These are phyloP conservation scores for Carcina quercana DNA, from an alignment of 2,888 invertebrate species.

Conservation along the genomic window DNA sequence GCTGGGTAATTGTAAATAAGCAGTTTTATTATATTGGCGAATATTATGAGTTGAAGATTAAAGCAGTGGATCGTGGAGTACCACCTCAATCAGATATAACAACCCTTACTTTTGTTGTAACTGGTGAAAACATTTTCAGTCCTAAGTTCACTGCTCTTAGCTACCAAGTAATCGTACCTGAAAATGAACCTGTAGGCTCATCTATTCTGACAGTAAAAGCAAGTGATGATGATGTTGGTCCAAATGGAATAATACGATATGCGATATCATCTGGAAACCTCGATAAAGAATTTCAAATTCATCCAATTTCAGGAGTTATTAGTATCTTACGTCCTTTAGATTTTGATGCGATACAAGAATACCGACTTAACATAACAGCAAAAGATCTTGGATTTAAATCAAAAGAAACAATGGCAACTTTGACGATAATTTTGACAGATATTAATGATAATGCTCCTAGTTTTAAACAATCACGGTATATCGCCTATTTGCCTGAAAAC, in stretches of 20 bases:
- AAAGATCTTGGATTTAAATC: slow-evolving; percentile 89
- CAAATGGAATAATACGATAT: slow-evolving; percentile 92
- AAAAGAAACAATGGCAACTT: slow-evolving; percentile 82
- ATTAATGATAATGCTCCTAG: slow-evolving; percentile 94
- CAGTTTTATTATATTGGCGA: slow-evolving; percentile 73
- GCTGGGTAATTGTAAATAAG: slow-evolving; percentile 85
- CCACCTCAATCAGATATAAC: slow-evolving; percentile 89
- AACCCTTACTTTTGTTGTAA: slow-evolving; percentile 82
- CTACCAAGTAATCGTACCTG: slow-evolving; percentile 93
- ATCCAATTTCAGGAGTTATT: slow-evolving; percentile 84
- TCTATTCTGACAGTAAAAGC: slow-evolving; percentile 90
- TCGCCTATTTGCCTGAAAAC: slow-evolving; percentile 89
- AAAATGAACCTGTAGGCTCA: slow-evolving; percentile 91
- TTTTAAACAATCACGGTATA: slow-evolving; percentile 85
- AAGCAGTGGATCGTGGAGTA: slow-evolving; percentile 90
- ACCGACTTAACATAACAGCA: slow-evolving; percentile 90
- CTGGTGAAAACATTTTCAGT: slow-evolving; percentile 86
- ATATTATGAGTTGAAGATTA: slow-evolving; percentile 79
- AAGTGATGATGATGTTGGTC: slow-evolving; percentile 88
- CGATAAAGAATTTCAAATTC: slow-evolving; percentile 85
- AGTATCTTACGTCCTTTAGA: slow-evolving; percentile 87
- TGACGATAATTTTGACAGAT: slow-evolving; percentile 91
- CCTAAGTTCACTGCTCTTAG: slow-evolving; percentile 89
- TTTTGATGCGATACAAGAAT: slow-evolving; percentile 89
- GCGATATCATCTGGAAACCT: slow-evolving; percentile 89